These are phyloP conservation scores for Leucophenga montana DNA, from an alignment of 2,888 invertebrate genomes.

Conservation along the genomic window DNA sequence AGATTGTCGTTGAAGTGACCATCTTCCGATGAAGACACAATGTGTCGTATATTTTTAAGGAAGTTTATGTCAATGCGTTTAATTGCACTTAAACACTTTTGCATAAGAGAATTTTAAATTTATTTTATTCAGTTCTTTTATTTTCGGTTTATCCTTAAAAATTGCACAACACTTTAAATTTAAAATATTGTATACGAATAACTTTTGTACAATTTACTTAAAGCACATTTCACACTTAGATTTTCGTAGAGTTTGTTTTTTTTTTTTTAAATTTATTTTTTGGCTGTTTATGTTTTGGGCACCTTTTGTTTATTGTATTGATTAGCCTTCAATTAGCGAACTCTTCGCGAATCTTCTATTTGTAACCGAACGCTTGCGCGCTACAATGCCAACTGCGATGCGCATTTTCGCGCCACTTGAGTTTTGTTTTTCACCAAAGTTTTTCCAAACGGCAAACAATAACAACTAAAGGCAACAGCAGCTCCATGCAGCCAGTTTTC, in stretches of 20 bases:
- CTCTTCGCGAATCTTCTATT: constrained; percentile 43
- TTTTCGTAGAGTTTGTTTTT: constrained; percentile 22
- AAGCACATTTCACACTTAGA: background rate
- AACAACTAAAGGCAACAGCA: background rate
- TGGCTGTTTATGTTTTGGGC: no score
- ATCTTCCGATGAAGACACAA: constrained; percentile 6
- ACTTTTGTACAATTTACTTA: background rate
- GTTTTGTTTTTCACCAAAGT: constrained; percentile 57
- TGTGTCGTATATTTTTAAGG: constrained; percentile 5
- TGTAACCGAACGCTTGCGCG: constrained; percentile 64
- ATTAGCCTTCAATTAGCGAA: constrained; percentile 17
- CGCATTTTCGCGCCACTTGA: constrained; percentile 59
- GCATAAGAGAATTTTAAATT: constrained; percentile 22
- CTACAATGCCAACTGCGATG: constrained; percentile 62
- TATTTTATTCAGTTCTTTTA: background rate
- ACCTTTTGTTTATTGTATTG: constrained; percentile 2
- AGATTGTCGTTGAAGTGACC: no score
- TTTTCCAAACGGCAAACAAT: constrained; percentile 38
- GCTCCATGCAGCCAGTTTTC: constrained; percentile 52
- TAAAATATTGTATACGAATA: no score
- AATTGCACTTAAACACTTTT: background rate
- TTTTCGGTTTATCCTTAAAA: background rate
- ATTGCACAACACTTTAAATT: no score
- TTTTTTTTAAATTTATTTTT: constrained; percentile 28
- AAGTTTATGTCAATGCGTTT: no score